phyloP scores from a whole-genome alignment of 1,140 invertebrate genomes.

The Nylanderia fulva region DNA sequence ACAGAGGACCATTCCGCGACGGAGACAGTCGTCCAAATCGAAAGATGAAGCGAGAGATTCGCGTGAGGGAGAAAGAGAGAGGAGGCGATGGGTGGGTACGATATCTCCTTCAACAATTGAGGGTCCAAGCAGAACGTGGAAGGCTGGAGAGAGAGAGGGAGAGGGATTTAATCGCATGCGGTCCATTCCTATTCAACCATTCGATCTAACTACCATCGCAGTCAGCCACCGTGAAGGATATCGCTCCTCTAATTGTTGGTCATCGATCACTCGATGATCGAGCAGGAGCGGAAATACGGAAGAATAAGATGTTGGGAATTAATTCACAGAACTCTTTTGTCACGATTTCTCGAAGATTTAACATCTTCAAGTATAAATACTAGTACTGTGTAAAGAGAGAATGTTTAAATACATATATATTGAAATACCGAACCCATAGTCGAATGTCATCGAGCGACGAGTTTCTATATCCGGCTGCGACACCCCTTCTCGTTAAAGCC shows the following conservation, averaged over 20 bases:
- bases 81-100: background rate
- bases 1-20: slow-evolving; percentile 36
- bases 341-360: background rate
- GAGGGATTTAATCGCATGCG: slow-evolving; percentile 67
- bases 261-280: slow-evolving; percentile 58
- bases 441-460: slow-evolving; percentile 38
- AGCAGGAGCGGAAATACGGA: slow-evolving; percentile 13
- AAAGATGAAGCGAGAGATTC: slow-evolving; percentile 4
- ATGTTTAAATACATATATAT: no score
- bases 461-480: slow-evolving; percentile 67
- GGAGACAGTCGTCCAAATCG: slow-evolving; percentile 7
- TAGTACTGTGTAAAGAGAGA: background rate
- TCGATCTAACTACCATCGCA: slow-evolving; percentile 52
- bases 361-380: background rate
- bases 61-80: background rate
- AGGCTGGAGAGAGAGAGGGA: background rate
- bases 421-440: background rate
- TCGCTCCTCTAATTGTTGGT: slow-evolving; percentile 61
- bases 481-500: slow-evolving; percentile 42
- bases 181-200: slow-evolving; percentile 65
- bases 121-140: slow-evolving; percentile 5
- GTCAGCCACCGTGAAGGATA: slow-evolving; percentile 67
- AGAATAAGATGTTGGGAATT: slow-evolving; percentile 15
- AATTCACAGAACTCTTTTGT: slow-evolving; percentile 3
- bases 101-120: slow-evolving; percentile 57